Base-by-base conservation (phyloP, 1,140 invertebrate species). In the Trichoplusia ni region DNA sequence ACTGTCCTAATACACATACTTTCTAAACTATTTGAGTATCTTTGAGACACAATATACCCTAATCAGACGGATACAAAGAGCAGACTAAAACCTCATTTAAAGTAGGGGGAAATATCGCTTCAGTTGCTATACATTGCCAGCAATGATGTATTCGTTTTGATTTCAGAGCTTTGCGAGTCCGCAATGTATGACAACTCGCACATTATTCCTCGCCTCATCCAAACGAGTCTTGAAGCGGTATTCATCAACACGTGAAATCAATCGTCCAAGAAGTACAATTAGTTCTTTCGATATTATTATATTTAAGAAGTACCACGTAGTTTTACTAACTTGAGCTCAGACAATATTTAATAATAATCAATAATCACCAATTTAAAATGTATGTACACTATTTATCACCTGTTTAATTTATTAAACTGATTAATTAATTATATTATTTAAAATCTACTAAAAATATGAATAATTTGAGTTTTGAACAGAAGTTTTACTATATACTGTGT, bases 251-350 rank as follows among this genome's bases (percentile, higher is more conserved):
- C n/a, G n/a, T n/a, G n/a, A n/a, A n/a, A n/a, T n/a, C n/a, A n/a
- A n/a, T n/a, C n/a, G n/a, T n/a, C n/a, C n/a, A 19, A 21, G 1
- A 40, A 40, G 16, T 19, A 42, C 38, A 2, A 42, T 42, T 42
- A 8, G 18, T 42, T 42, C 25, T 4, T 16, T 31, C n/a, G 31
- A 47, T n/a, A 47, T 6, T 47, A 47, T 29, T 21, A 9, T 21
- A 21, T 5, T 16, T 3, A 29, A 47, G 5, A 47, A 16, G 5
- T 29, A 47, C 44, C 31, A 47, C 44, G 44, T 47, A 47, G 44
- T 29, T 42, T 21, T 47, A 27, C 29, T 25, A 47, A 47, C 44
- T 47, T 47, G 44, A 47, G 44, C 44, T 47, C 44, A 31, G 44
- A 47, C 13, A 11, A 21, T 42, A 47, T 29, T 31, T 16, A 29